Percentiles rank a stretch among this genome's conserved stretches.
Conservation (phyloP, 1,140 invertebrate species). For the Cecropterus lyciades region DNA sequence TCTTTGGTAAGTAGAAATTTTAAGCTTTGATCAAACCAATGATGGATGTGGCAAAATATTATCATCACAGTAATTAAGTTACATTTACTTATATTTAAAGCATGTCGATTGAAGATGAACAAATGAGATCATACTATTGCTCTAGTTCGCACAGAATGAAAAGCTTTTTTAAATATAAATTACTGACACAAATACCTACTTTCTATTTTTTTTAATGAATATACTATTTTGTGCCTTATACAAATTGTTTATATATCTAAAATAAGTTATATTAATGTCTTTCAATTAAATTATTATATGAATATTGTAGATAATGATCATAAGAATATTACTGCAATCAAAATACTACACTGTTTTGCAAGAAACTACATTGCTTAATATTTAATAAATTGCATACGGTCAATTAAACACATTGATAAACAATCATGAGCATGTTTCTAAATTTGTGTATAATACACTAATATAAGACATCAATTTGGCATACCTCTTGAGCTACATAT, state of each 20-base stretch:
- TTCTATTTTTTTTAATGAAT: neutral
- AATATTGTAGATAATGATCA: constrained; percentile 28
- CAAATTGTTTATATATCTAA: constrained; percentile 11
- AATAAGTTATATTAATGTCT: constrained; percentile 26
- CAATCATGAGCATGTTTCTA: constrained; percentile 31
- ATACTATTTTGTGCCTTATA: constrained; percentile 15
- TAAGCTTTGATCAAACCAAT: constrained; percentile 12
- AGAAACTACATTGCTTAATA: constrained; percentile 9
- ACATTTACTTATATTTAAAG: too few relatives aligned
- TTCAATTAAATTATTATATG: constrained; percentile 15
- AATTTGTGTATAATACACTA: constrained; percentile 18
- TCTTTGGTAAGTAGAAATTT: constrained; percentile 31
- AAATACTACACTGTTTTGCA: constrained; percentile 25
- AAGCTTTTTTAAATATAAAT: too few relatives aligned
- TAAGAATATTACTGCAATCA: constrained; percentile 26
- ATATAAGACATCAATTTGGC: constrained; percentile 68
- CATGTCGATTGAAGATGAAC: too few relatives aligned
- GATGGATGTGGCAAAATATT: neutral
- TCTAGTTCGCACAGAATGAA: too few relatives aligned
- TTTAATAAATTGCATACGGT: constrained; percentile 12
- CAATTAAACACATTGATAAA: constrained; percentile 21
- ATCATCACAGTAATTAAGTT: too few relatives aligned
- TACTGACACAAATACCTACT: neutral
- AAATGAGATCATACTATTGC: too few relatives aligned
- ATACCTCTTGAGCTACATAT: constrained; percentile 62